Conservation (phyloP, 2,797 vertebrate species). For the Pipistrellus pygmaeus region DNA sequence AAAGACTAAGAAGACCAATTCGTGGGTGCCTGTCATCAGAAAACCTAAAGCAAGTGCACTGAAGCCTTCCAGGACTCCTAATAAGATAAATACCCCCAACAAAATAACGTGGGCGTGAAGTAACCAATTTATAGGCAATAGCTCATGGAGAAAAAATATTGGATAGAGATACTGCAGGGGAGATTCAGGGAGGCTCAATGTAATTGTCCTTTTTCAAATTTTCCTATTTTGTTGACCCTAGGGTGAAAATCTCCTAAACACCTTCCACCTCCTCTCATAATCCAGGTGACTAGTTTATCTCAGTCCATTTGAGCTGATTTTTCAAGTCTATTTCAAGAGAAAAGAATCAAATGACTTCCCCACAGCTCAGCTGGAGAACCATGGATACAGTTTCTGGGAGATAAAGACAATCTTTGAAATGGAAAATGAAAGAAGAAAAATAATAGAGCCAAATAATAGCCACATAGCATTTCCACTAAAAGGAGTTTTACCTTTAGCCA, state of each 20-base stretch:
- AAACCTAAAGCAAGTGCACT: neutral
- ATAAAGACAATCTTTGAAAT: conserved; percentile 24
- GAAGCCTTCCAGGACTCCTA: neutral
- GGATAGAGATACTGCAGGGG: conserved; percentile 13
- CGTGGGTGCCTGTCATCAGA: neutral
- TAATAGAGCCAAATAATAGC: neutral
- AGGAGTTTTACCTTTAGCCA: neutral
- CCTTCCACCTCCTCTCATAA: neutral
- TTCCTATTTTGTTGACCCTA: conserved; percentile 16
- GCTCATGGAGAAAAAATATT: conserved; percentile 16
- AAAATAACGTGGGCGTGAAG: neutral
- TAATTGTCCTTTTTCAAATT: conserved; percentile 51
- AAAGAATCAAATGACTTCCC: conserved; percentile 42
- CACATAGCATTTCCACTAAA: neutral
- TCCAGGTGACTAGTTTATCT: conserved; percentile 4
- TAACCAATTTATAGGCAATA: neutral
- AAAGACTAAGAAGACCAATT: neutral
- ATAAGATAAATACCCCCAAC: neutral
- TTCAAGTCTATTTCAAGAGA: conserved; percentile 38
- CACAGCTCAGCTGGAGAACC: neutral
- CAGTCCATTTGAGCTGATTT: conserved; percentile 22
- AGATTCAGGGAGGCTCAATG: conserved; percentile 32
- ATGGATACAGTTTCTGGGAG: neutral
- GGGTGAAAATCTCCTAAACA: conserved; percentile 37
- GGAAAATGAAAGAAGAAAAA: conserved; percentile 14